A percentile compares a stretch with the other conserved stretches of the same genome.
Conservation (phyloP, 2,113 vertebrate genomes). For the Sisor rabdophorus region DNA sequence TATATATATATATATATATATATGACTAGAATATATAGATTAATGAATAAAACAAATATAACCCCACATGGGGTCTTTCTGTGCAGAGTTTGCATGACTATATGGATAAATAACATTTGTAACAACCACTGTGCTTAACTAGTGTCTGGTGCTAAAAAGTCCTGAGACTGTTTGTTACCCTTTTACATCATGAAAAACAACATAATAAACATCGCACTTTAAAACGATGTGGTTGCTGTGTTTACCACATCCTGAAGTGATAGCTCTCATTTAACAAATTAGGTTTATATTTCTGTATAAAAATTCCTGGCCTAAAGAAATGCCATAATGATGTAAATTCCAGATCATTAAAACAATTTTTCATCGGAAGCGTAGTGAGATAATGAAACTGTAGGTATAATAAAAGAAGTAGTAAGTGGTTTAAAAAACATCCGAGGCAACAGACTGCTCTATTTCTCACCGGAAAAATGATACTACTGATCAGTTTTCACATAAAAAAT, state of each 20-base stretch:
- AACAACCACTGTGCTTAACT: background rate
- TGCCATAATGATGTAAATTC: background rate
- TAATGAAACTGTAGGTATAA: background rate
- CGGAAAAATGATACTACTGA: background rate
- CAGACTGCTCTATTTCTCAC: background rate
- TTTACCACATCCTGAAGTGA: constrained; percentile 13
- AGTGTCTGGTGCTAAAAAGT: background rate
- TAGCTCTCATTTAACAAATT: background rate
- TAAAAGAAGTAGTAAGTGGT: background rate
- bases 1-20: no score
- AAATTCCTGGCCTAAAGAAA: background rate
- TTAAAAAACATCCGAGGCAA: background rate
- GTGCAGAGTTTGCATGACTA: no score
- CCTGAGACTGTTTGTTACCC: background rate
- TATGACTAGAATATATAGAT: background rate
- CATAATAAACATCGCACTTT: background rate
- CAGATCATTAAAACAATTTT: background rate
- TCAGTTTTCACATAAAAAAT: no score
- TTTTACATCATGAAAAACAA: background rate
- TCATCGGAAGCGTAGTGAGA: background rate
- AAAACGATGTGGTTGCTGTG: background rate
- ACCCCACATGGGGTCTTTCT: background rate
- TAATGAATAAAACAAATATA: background rate
- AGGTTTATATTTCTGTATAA: background rate
- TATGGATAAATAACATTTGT: no score